Evolutionary conservation across 2,888 invertebrate genomes (phyloP).

Genomic region (Podotricha telesiphe): DNA sequence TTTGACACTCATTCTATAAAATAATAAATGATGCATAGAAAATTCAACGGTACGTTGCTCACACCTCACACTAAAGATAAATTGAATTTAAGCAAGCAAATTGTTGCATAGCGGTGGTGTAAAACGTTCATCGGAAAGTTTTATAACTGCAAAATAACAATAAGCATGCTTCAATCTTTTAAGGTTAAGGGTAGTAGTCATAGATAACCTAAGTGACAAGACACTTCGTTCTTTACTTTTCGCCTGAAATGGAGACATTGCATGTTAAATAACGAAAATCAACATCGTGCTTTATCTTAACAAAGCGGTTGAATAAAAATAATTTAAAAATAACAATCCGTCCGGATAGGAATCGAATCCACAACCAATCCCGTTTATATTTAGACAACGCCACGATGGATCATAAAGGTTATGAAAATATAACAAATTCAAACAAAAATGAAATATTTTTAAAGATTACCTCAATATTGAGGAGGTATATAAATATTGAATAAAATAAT

Average conservation of each 20-base stretch:
- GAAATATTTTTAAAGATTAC: not conserved
- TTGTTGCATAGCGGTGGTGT: constrained; percentile 38
- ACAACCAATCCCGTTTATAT: too few relatives aligned
- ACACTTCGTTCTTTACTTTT: too few relatives aligned
- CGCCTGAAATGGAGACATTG: too few relatives aligned
- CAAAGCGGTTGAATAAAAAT: too few relatives aligned
- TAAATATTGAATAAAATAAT: not conserved
- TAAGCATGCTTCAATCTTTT: not conserved
- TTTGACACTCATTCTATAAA: constrained; percentile 19
- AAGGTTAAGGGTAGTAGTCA: too few relatives aligned
- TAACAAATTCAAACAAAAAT: not conserved
- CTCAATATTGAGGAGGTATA: not conserved
- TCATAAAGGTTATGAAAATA: too few relatives aligned
- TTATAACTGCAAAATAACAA: constrained; percentile 22
- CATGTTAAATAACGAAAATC: too few relatives aligned
- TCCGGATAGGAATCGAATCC: too few relatives aligned
- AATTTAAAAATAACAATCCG: too few relatives aligned
- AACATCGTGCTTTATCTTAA: too few relatives aligned
- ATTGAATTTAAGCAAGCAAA: constrained; percentile 35
- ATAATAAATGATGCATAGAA: constrained; percentile 29
- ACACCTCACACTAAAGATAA: constrained; percentile 34
- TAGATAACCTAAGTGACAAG: too few relatives aligned
- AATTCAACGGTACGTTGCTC: constrained; percentile 28
- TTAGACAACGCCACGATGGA: too few relatives aligned
- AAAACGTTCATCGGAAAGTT: constrained; percentile 41